phyloP scores from a whole-genome alignment of 37 sponge, comb jelly and placozoan genomes.

The Oopsacas minuta region DNA sequence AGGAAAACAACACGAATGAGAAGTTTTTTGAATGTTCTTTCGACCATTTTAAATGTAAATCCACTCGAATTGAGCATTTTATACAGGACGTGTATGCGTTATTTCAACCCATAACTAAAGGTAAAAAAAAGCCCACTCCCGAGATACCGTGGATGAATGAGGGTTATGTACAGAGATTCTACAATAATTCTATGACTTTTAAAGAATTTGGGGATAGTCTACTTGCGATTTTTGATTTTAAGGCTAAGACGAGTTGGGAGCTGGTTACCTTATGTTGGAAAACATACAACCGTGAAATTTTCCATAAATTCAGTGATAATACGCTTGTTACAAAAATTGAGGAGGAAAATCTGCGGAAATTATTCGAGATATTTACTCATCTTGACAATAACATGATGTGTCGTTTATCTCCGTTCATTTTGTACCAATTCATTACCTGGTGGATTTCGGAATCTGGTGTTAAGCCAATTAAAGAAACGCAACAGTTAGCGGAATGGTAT shows the following conservation, averaged over 20 bases:
- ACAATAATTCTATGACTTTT: neutral
- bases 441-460: neutral
- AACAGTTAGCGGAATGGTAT: neutral
- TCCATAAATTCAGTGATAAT: neutral
- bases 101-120: neutral
- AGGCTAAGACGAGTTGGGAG: neutral
- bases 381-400: neutral
- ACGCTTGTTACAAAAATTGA: neutral
- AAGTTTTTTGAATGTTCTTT: neutral
- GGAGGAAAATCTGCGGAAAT: neutral
- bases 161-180: neutral
- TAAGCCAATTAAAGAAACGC: neutral
- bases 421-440: slow-evolving; percentile 1
- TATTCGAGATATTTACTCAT: slow-evolving; percentile 6
- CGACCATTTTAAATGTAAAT: neutral
- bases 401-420: neutral
- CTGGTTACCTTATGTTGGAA: neutral
- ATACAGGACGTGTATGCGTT: neutral
- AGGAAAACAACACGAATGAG: neutral
- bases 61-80: neutral
- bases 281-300: neutral
- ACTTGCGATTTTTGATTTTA: neutral
- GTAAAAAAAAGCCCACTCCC: neutral
- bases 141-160: neutral
- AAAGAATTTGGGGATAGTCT: neutral